These are phyloP conservation scores for Gryllus longicercus DNA, from an alignment of 2,888 invertebrate species.

Conservation along the genomic window DNA sequence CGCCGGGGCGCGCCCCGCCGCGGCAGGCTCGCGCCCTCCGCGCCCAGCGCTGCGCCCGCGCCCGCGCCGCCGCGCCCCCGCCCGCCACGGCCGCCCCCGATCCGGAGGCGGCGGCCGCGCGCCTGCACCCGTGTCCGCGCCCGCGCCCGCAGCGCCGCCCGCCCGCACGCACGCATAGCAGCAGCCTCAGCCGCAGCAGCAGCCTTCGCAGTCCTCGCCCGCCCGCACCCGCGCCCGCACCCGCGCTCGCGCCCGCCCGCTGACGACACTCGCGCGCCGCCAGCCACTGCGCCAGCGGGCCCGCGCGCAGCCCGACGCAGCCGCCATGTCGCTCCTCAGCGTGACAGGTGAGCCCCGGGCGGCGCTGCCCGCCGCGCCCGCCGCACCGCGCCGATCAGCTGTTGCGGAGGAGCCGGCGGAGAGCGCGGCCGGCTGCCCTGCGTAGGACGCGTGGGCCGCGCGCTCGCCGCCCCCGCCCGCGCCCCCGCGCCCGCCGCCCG, in stretches of 20 bases:
- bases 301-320: neutral
- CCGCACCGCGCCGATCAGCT: no score
- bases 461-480: neutral
- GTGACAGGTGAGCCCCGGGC: neutral
- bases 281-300: neutral
- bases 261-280: neutral
- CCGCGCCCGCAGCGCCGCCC: neutral
- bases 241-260: neutral
- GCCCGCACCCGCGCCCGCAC: neutral
- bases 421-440: neutral
- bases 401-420: neutral
- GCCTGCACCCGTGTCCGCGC: neutral
- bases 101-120: neutral
- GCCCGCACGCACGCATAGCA: neutral
- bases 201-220: neutral
- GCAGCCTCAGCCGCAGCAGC: neutral
- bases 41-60: neutral
- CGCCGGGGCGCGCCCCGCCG: neutral
- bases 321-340: conserved; percentile 10
- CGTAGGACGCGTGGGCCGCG: neutral
- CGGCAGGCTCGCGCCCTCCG: neutral
- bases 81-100: neutral
- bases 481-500: neutral
- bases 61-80: neutral
- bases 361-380: no score